phyloP scores from a whole-genome alignment of 2,888 invertebrate species.

The Drosophila ezoana region DNA sequence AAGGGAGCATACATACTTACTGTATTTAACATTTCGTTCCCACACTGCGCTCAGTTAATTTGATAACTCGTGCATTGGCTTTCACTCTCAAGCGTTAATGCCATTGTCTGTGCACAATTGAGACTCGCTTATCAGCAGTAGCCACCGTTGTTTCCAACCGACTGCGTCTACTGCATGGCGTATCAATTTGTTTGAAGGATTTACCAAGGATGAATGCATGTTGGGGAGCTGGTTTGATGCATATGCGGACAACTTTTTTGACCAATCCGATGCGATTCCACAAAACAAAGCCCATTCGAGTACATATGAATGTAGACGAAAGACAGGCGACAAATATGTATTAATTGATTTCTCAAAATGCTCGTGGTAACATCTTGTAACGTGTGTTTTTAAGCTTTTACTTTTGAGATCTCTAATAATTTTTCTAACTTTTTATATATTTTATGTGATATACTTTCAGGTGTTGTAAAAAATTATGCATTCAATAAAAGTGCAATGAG shows the following conservation, averaged over 20 bases:
- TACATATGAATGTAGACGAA: background rate
- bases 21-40: background rate
- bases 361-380: no score
- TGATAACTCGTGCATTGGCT: constrained; percentile 35
- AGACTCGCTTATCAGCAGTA: constrained; percentile 54
- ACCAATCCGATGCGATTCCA: constrained; percentile 7
- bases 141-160: constrained; percentile 64
- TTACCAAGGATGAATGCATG: constrained; percentile 23
- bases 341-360: background rate
- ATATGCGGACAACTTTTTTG: constrained; percentile 17
- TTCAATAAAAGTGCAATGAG: background rate
- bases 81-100: constrained; percentile 44
- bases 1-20: background rate
- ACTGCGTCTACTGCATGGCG: constrained; percentile 61
- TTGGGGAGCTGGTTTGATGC: constrained; percentile 1
- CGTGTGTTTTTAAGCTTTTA: background rate
- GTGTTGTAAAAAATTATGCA: background rate
- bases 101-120: constrained; percentile 48
- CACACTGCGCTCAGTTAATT: constrained; percentile 23
- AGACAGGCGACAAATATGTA: constrained; percentile 18
- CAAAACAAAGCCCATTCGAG: constrained; percentile 17
- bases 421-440: background rate
- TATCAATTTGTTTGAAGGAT: constrained; percentile 60
- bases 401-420: background rate
- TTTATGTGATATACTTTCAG: constrained; percentile 11